Base-by-base conservation (phyloP, 2,797 vertebrate species). In the Meda fulgida region DNA sequence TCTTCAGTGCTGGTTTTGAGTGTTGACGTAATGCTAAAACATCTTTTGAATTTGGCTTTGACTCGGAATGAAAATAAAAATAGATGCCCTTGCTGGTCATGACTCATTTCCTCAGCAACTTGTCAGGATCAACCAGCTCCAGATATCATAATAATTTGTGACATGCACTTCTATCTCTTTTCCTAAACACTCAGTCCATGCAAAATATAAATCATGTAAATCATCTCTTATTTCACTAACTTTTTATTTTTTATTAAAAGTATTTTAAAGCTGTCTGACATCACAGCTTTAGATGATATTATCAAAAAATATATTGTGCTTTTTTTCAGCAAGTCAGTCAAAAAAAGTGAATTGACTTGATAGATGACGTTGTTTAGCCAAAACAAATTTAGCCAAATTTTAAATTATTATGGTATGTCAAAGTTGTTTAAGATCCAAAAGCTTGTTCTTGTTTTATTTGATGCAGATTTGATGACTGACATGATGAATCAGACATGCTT, bases 41-140 rank as follows among this genome's bases (percentile, higher is more conserved):
- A 14, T 4, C 11, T 14, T 66, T 36, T 80, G 29, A 14, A 14
- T 43, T 34, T 80, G 67, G 13, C 29, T 63, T 73, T 48, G 69
- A 67, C 51, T 73, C 18, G 16, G 23, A 86, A 72, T 31, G 19
- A 72, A 76, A 86, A 83, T 80, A 83, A 80, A 88, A 88, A 86
- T 83, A 83, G 86, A 53, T 71, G 77, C 5, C 63, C 84, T 86
- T 79, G 80, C 48, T 53, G 63, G 53, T 46, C 51, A 55, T 87
- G 85, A 87, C 73, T 86, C 83, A 88, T 65, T 67, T 48, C 72
- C 69, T 78, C 31, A 19, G n/a, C 72, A 72, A 69, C 43, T 65
- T 72, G 79, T 83, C 80, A 71, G 26, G 13, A 60, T 73, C 23
- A 81, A 36, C 53, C n/a, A 58, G 23, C 48, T 66, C 48, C 58